Base-by-base conservation (phyloP, 2,797 vertebrate genomes). In the Notolabrus celidotus region DNA sequence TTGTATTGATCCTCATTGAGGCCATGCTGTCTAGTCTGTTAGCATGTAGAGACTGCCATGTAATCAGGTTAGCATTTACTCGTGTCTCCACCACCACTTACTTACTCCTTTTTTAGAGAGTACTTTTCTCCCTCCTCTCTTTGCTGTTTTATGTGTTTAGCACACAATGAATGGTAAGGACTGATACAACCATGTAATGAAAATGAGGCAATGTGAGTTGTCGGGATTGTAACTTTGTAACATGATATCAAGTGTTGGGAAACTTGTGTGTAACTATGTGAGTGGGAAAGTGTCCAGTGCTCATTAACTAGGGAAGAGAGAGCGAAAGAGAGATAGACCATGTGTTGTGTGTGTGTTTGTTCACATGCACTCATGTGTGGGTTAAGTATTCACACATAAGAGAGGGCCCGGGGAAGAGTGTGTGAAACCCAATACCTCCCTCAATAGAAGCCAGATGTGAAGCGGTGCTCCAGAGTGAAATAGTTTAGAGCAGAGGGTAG, bases 381-480 rank as follows among this genome's bases (percentile, higher is more conserved):
- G 71, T 85, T 80, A n/a, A 70, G 71, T 62, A 71, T 85, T 90
- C 82, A 78, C 88, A 90, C 87, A 90, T 83, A 79, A 80, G 46
- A 70, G 69, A 65, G 56, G 71, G n/a, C 46, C 45, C 45, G 59
- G 68, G 50, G 67, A 71, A 65, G 81, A 85, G 69, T 74, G 65
- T 76, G 84, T 92, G 91, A 75, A 93, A 93, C 85, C 74, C 54
- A 82, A 93, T 90, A 83, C 82, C 76, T 80, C 58, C 39, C 54
- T 87, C 85, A 92, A 92, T 91, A 79, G 84, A 91, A 93, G 87
- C 93, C 94, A 95, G 92, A 94, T 94, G 94, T 94, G 87, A 80
- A 90, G 79, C 62, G 1, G 51, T 39, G 80, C 57, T 83, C 56
- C 59, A 61, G 69, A 85, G 58, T 76, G 58, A 69, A 80, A 74